Evolutionary conservation across 2,113 vertebrate species (phyloP), one percentile per base, ranked within the genome.

Genomic region (Empidonax traillii): DNA sequence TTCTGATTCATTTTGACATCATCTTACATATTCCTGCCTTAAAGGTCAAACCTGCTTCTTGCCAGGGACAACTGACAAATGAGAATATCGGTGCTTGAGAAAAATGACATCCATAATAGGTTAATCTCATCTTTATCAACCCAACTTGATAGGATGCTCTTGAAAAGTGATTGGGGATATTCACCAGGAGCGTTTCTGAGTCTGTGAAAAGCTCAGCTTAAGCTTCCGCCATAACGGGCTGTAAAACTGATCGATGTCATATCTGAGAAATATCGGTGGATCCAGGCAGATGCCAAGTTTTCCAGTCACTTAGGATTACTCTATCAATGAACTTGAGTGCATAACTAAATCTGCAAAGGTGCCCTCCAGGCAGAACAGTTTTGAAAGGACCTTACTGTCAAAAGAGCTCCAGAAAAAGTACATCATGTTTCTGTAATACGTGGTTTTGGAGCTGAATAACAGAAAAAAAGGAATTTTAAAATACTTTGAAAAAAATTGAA

Each of bases 61-160:
- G 30, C 53, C 77, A 77, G 77, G 0, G 0, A 35, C 80, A 55
- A 58, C 68, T 93, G 95, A 88, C 61, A 90, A 82, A 90, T 67
- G 82, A 61, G 93, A 91, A 90, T 84, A 82, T 46, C 2, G 9
- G 62, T 87, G 76, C 81, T 78, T 81, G 85, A 85, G 92, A 82
- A 79, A 90, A 96, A 87, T 49, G 52, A 79, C 95, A 90, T 78
- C 94, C 13, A 19, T 91, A 90, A 87, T 82, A 74, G 90, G 90
- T 90, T 95, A 89, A 96, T 94, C 89, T 93, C 84, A 92, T 94
- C 84, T 91, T 88, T 82, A 94, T 95, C 95, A 94, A 59, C 94
- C 73, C 31, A 89, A 82, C 53, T 92, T 78, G 87, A 91, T 93
- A 82, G 90, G 87, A 39, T 55, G 88, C 84, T 94, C 93, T 61